Percentiles rank a stretch among this genome's conserved stretches.
These are phyloP conservation scores for Tuta absoluta DNA, from an alignment of 2,888 invertebrate species.

Conservation along the genomic window DNA sequence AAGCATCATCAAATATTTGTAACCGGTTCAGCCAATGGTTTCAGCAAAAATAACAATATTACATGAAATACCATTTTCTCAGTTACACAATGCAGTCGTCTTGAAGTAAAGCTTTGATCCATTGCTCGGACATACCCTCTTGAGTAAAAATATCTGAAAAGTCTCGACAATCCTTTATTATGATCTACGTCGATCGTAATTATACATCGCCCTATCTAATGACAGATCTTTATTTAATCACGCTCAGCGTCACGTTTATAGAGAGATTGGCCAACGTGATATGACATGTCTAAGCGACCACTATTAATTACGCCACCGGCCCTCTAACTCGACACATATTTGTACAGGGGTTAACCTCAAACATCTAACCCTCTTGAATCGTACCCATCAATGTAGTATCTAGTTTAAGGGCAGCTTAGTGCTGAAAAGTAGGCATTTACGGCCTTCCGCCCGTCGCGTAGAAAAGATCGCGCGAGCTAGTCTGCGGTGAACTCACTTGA, in stretches of 20 bases:
- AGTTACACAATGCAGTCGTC: too few species aligned
- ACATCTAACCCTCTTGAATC: conserved; percentile 20
- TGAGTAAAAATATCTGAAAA: conserved; percentile 25
- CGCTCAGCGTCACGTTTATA: too few species aligned
- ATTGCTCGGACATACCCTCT: conserved; percentile 17
- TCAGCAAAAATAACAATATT: too few species aligned
- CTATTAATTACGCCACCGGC: conserved; percentile 43
- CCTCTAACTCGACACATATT: conserved; percentile 31
- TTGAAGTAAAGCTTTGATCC: too few species aligned
- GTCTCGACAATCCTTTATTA: conserved; percentile 39
- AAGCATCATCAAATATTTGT: too few species aligned
- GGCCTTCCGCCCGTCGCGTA: too few species aligned
- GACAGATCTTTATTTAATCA: conserved; percentile 34
- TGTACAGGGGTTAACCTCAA: conserved; percentile 26
- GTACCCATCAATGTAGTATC: conserved; percentile 29
- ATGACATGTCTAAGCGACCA: conserved; percentile 42
- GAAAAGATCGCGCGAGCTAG: too few species aligned
- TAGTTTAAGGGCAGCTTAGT: too few species aligned
- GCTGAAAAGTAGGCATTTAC: too few species aligned
- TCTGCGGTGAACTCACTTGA: too few species aligned
- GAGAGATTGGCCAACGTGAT: conserved; percentile 44
- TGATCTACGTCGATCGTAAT: conserved; percentile 41
- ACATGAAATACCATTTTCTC: too few species aligned
- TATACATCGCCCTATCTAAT: conserved; percentile 43
- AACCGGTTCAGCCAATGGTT: too few species aligned